Percentiles rank a stretch among this genome's conserved stretches.
Evolutionary conservation across 2,888 invertebrate species (phyloP).

Genomic region (Apotomis turbidana): DNA sequence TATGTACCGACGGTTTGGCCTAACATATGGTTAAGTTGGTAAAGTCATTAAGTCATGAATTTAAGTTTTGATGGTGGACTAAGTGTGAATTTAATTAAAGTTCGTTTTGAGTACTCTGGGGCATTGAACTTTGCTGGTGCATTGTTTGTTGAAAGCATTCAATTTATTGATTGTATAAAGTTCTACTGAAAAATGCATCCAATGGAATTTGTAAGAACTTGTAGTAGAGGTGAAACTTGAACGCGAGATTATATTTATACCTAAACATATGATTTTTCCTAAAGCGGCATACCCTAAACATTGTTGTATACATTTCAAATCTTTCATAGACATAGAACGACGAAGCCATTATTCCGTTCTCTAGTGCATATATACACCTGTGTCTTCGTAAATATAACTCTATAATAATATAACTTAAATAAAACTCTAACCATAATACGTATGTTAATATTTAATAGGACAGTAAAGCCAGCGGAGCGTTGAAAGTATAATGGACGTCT

Average conservation of each 20-base stretch:
- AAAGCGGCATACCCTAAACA: too few species aligned
- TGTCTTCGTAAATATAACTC: conserved; percentile 48
- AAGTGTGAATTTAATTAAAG: conserved; percentile 28
- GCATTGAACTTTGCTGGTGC: conserved; percentile 4
- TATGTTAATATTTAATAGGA: conserved; percentile 75
- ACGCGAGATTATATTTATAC: too few species aligned
- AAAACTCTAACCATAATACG: conserved; percentile 55
- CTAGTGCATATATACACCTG: conserved; percentile 30
- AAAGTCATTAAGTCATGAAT: conserved; percentile 25
- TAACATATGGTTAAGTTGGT: conserved; percentile 22
- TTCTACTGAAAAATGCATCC: not conserved
- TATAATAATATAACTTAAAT: conserved; percentile 46
- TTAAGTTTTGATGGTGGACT: conserved; percentile 24
- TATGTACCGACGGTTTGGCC: conserved; percentile 5
- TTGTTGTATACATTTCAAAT: too few species aligned
- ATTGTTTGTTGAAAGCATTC: not conserved
- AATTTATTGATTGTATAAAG: not conserved
- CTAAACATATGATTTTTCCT: too few species aligned
- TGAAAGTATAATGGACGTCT: conserved; percentile 67
- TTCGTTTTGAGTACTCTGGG: not conserved
- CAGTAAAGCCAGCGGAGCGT: conserved; percentile 72
- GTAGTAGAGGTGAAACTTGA: too few species aligned
- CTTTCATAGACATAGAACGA: too few species aligned
- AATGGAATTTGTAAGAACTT: not conserved
- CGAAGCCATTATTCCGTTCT: not conserved